Conservation (phyloP, 30 jellyfish, hydroid and myxozoan genomes). For the Catostylus mosaicus region DNA sequence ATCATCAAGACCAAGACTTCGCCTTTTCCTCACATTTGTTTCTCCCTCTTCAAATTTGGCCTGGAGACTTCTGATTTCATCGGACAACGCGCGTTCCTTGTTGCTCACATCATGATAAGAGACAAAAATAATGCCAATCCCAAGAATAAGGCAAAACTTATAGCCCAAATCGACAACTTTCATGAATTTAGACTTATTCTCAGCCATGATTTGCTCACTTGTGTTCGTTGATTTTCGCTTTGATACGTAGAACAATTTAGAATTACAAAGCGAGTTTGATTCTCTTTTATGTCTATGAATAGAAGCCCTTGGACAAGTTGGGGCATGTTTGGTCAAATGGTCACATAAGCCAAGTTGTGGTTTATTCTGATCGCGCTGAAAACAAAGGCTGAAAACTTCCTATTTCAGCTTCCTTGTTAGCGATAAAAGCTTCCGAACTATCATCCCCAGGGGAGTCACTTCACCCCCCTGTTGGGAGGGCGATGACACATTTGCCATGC, state of each 20-base stretch:
- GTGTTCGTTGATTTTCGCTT: not conserved
- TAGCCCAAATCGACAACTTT: conserved; percentile 12
- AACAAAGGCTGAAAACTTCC: not conserved
- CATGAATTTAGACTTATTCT: not conserved
- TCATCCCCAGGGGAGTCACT: too few relatives aligned
- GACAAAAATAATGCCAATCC: conserved; percentile 28
- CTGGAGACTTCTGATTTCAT: conserved; percentile 4
- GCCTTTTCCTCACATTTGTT: not conserved
- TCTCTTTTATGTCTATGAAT: not conserved
- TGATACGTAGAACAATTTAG: not conserved
- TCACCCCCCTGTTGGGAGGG: too few relatives aligned
- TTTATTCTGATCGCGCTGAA: not conserved
- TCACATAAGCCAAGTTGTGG: not conserved
- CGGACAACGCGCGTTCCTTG: conserved; percentile 35
- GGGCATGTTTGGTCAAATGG: conserved; percentile 12
- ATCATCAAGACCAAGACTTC: conserved; percentile 38
- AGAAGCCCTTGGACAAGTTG: not conserved
- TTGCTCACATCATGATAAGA: conserved; percentile 42
- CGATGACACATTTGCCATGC: too few relatives aligned
- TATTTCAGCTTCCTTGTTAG: too few relatives aligned
- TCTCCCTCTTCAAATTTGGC: conserved; percentile 10
- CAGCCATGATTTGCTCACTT: conserved; percentile 4
- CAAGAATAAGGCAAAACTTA: conserved; percentile 33
- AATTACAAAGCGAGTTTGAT: not conserved
- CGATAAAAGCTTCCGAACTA: too few relatives aligned